Evolutionary conservation across 2,113 vertebrate species (phyloP).

Genomic region (Megaceryle torquata): DNA sequence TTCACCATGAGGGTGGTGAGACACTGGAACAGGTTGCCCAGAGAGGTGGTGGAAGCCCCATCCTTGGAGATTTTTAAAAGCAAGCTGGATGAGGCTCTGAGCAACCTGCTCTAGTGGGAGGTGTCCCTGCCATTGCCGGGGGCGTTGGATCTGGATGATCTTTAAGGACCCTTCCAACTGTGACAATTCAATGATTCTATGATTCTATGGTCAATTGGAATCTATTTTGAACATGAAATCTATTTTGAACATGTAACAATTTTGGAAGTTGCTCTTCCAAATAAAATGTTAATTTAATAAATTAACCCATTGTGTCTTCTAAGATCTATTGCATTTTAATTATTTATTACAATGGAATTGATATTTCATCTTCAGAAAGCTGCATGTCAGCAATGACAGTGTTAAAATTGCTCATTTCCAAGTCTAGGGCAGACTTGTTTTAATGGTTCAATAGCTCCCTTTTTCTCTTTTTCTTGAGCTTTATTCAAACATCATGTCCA

Average conservation of each 20-base stretch:
- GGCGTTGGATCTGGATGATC: no score
- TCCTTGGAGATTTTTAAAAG: no score
- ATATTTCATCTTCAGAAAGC: not conserved
- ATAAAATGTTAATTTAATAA: not conserved
- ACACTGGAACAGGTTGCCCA: no score
- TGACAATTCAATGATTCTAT: no score
- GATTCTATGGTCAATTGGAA: not conserved
- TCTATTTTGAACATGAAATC: not conserved
- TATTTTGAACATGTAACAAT: not conserved
- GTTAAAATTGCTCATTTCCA: not conserved
- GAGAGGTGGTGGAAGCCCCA: no score
- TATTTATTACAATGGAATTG: not conserved
- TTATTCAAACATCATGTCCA: not conserved
- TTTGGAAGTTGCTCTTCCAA: not conserved
- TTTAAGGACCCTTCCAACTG: no score
- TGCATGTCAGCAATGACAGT: not conserved
- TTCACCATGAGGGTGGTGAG: no score
- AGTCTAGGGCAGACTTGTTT: not conserved
- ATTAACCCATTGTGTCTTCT: not conserved
- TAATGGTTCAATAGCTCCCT: not conserved
- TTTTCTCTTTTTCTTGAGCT: not conserved
- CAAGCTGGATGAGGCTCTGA: no score
- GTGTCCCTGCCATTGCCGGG: no score
- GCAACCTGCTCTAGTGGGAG: no score
- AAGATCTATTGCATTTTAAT: not conserved